Percentiles rank a stretch among this genome's conserved stretches.
Evolutionary conservation across 2,888 invertebrate species (phyloP).

Genomic region (Mechanitis mazaeus): DNA sequence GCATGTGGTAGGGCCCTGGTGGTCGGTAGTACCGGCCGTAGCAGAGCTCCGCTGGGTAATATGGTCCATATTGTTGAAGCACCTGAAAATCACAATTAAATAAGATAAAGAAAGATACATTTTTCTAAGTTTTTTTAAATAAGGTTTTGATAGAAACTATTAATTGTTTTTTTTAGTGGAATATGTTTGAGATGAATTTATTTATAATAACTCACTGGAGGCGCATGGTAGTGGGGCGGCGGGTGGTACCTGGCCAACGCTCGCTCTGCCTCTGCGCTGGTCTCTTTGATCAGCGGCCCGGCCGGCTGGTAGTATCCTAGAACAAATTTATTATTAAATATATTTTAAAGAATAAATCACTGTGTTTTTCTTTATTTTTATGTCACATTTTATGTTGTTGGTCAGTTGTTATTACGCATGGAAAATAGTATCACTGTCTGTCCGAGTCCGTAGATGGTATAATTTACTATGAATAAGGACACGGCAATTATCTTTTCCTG

Average conservation of each 20-base stretch:
- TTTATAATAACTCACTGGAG: slow-evolving; percentile 54
- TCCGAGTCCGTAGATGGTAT: no score
- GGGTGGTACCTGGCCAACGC: slow-evolving; percentile 68
- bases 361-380: no score
- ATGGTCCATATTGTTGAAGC: slow-evolving; percentile 67
- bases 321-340: slow-evolving; percentile 26
- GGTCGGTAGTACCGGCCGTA: slow-evolving; percentile 69
- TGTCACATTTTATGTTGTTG: no score
- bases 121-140: no score
- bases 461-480: no score
- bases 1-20: slow-evolving; percentile 73
- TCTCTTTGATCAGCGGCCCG: slow-evolving; percentile 88
- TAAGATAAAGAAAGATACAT: no score
- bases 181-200: no score
- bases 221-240: slow-evolving; percentile 63
- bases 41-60: slow-evolving; percentile 66
- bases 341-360: no score
- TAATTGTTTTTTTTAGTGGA: no score
- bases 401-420: not conserved
- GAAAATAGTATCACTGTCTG: no score
- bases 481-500: no score
- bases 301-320: slow-evolving; percentile 95
- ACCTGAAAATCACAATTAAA: slow-evolving; percentile 42
- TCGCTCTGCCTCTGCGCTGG: slow-evolving; percentile 67
- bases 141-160: no score